Percentiles rank a stretch among this genome's conserved stretches.
Conservation (phyloP, 1,140 invertebrate genomes). For the Drosophila albomicans region DNA sequence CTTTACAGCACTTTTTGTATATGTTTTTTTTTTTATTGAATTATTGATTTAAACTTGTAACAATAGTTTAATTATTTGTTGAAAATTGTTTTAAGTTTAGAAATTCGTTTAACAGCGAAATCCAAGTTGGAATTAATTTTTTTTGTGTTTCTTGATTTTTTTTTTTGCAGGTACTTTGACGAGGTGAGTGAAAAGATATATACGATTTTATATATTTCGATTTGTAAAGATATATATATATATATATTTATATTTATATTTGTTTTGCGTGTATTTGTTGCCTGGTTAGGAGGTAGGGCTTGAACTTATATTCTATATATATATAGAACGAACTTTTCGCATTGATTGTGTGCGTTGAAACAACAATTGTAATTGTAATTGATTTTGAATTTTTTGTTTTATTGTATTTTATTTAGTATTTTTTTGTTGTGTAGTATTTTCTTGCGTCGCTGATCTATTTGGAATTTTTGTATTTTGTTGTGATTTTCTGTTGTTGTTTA, state of each 20-base stretch:
- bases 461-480: background rate
- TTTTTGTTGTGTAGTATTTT: conserved; percentile 9
- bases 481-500: conserved; percentile 6
- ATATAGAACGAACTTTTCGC: conserved; percentile 36
- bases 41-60: background rate
- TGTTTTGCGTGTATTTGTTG: conserved; percentile 18
- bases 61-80: background rate
- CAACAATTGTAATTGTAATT: conserved; percentile 32
- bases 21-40: conserved; percentile 10
- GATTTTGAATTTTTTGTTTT: conserved; percentile 14
- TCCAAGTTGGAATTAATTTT: conserved; percentile 14
- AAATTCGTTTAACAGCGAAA: conserved; percentile 30
- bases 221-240: conserved; percentile 36
- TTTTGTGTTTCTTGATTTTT: conserved; percentile 36
- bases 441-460: conserved; percentile 1
- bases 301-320: conserved; percentile 21
- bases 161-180: conserved; percentile 74
- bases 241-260: conserved; percentile 17
- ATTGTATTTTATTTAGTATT: conserved; percentile 10
- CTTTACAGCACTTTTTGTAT: conserved; percentile 12
- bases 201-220: conserved; percentile 36
- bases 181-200: conserved; percentile 71
- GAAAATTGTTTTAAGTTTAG: conserved; percentile 29
- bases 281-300: conserved; percentile 38
- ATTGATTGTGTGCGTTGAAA: conserved; percentile 41